These are phyloP conservation scores for Tolmerus cingulatus DNA, from an alignment of 2,888 invertebrate species.

Conservation along the genomic window DNA sequence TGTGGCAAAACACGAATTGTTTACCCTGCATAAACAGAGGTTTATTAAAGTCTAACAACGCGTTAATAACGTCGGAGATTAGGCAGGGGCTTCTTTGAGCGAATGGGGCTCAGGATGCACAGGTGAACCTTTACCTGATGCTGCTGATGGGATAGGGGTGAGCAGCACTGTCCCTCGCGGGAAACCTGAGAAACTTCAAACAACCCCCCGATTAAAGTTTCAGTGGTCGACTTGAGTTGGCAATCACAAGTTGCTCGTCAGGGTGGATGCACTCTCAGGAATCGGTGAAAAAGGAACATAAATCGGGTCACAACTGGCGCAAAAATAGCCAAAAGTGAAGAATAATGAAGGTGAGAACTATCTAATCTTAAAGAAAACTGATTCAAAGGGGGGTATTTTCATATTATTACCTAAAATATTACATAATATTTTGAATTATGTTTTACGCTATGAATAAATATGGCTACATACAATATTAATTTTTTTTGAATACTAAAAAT, in stretches of 20 bases:
- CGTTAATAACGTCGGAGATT: slow-evolving; percentile 29
- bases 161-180: not conserved
- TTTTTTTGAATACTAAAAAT: no score
- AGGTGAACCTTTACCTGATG: not conserved
- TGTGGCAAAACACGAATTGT: slow-evolving; percentile 29
- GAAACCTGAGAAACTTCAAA: not conserved
- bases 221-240: not conserved
- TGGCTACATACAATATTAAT: no score
- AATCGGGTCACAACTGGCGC: not conserved
- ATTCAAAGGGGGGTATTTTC: no score
- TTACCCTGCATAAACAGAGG: slow-evolving; percentile 31
- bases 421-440: no score
- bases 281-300: not conserved
- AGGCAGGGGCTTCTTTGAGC: not conserved
- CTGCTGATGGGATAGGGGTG: not conserved
- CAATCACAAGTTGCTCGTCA: not conserved
- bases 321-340: not conserved
- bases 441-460: no score
- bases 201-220: not conserved
- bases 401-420: no score
- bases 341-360: not conserved
- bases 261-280: not conserved
- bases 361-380: no score
- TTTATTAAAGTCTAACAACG: slow-evolving; percentile 36
- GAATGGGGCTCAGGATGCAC: not conserved